Base-by-base conservation (phyloP, 2,797 vertebrate species). In the Mormyrus hasselquistii region DNA sequence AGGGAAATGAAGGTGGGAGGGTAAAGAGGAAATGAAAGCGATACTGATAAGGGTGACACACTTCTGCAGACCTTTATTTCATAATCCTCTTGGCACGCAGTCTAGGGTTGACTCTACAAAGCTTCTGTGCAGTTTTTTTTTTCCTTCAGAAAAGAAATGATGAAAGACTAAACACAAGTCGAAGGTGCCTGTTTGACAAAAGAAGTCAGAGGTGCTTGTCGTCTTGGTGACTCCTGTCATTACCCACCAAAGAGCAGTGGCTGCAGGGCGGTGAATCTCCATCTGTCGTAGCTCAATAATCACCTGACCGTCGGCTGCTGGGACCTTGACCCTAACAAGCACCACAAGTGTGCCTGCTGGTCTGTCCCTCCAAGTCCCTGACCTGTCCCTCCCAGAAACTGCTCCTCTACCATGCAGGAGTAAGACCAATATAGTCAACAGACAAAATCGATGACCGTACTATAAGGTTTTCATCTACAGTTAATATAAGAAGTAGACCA, bases 221-320 rank as follows among this genome's bases (percentile, higher is more conserved):
- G 22, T 25, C 47, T 49, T 29, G 44, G 47, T 55, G 12, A 22
- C 79, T 16, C 29, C 4, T 89, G 55, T 89, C 91, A 25, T 87
- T 47, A 76, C 1, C 90, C 91, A 88, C 89, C 87, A 41, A 90
- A 65, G 59, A 57, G 84, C 38, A 53, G 52, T 16, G 34, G 22
- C 6, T 89, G 88, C 92, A 90, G 41, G 10, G 49, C 90, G 49
- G 50, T 92, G 94, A 94, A 94, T 94, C 90, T 91, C 94, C 95
- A 95, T 95, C 95, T 96, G 95, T 92, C 92, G 89, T 91, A 79
- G 88, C 89, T 89, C 90, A 93, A 89, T 92, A 92, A 93, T 94
- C 93, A 93, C 88, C 93, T 94, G 94, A 94, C 93, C 93, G 92
- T 55, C 92, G 91, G 91, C 88, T 10, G 88, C 92, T 93, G 92